Conservation (phyloP, 2,888 invertebrate species). For the Steinernema hermaphroditum region DNA sequence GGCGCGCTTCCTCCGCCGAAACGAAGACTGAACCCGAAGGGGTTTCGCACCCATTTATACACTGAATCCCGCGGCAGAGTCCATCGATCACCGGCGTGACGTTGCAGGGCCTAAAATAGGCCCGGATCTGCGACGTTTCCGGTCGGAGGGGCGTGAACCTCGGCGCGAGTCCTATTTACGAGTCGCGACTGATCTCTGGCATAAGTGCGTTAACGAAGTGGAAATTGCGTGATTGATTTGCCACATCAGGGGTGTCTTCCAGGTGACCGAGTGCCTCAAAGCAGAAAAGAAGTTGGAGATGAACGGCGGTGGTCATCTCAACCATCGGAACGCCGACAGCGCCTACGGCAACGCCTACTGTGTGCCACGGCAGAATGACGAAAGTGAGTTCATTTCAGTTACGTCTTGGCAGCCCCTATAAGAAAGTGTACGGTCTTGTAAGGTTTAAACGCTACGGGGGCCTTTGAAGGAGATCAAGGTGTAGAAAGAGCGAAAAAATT, state of each 20-base stretch:
- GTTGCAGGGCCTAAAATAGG: too few relatives aligned
- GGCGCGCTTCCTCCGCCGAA: background rate
- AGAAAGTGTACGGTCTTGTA: too few relatives aligned
- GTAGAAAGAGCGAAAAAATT: too few relatives aligned
- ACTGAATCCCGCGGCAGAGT: background rate
- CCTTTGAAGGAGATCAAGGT: too few relatives aligned
- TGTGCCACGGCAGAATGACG: constrained; percentile 2
- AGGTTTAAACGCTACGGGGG: too few relatives aligned
- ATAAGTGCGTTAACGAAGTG: constrained; percentile 22
- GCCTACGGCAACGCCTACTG: constrained; percentile 10
- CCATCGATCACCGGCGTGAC: too few relatives aligned
- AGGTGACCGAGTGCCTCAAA: constrained; percentile 10
- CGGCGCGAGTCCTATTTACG: background rate
- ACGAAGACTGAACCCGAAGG: background rate
- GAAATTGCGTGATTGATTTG: constrained; percentile 18
- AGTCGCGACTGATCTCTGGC: constrained; percentile 12
- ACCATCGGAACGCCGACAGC: constrained; percentile 25
- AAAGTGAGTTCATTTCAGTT: constrained; percentile 6
- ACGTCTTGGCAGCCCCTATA: too few relatives aligned
- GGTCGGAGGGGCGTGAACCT: background rate
- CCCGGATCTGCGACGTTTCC: background rate
- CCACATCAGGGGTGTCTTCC: constrained; percentile 1
- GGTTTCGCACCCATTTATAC: background rate
- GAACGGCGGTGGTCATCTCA: constrained; percentile 29
- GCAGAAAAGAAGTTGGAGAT: constrained; percentile 12